Evolutionary conservation across 2,113 vertebrate genomes (phyloP).

Genomic region (Lontra canadensis): DNA sequence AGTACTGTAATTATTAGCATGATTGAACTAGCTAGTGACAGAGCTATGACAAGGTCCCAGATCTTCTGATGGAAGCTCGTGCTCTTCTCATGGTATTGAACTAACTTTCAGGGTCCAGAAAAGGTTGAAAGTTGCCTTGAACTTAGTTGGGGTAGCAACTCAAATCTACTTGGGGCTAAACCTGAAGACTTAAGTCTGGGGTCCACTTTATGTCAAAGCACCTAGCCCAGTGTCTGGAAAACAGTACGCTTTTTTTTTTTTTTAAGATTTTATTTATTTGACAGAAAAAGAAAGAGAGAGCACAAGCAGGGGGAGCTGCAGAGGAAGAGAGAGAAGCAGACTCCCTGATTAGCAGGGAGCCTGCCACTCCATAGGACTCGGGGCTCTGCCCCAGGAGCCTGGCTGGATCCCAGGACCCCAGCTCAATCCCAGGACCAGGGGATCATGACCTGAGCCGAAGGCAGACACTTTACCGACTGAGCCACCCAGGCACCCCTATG

Average conservation of each 20-base stretch:
- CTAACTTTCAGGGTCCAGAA: neutral
- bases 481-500: neutral
- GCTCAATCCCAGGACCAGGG: no score
- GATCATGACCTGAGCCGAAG: no score
- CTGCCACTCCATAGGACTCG: no score
- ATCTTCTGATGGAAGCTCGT: neutral
- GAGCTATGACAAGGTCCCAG: neutral
- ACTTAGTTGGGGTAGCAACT: neutral
- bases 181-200: constrained; percentile 17
- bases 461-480: neutral
- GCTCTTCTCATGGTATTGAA: constrained; percentile 4
- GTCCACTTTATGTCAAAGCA: constrained; percentile 26
- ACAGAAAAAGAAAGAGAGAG: no score
- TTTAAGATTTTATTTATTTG: no score
- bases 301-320: no score
- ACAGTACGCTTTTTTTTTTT: neutral
- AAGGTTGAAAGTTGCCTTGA: neutral
- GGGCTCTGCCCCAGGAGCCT: no score
- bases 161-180: neutral
- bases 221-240: constrained; percentile 39
- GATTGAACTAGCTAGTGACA: constrained; percentile 33
- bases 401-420: no score
- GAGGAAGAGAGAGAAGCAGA: no score
- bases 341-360: no score
- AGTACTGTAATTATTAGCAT: neutral